Conservation (phyloP, 2,888 invertebrate species). For the Deladenus siricidicola region DNA sequence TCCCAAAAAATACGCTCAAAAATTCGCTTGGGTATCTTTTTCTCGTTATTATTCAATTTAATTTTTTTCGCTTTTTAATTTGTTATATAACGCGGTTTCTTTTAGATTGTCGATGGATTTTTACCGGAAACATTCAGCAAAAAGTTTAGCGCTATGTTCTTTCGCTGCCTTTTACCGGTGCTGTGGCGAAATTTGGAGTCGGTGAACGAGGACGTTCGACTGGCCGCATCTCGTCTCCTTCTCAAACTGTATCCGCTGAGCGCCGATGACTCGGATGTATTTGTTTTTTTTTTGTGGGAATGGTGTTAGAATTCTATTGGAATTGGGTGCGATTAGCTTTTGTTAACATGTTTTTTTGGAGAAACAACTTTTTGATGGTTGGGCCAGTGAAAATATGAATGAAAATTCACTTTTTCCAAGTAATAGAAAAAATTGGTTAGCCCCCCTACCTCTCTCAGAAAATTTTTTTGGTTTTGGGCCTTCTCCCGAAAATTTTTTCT, state of each 20-base stretch:
- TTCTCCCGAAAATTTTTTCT: too few species aligned
- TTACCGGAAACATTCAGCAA: slow-evolving; percentile 12
- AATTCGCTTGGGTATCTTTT: slow-evolving; percentile 10
- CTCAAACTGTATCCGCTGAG: slow-evolving; percentile 15
- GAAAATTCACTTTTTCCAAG: too few species aligned
- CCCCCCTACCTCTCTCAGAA: too few species aligned
- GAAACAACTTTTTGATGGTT: too few species aligned
- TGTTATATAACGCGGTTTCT: slow-evolving; percentile 11
- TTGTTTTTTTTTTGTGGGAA: too few species aligned
- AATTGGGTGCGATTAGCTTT: too few species aligned
- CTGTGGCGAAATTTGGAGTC: slow-evolving; percentile 16
- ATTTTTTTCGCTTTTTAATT: background rate
- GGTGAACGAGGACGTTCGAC: slow-evolving; percentile 16
- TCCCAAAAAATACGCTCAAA: slow-evolving; percentile 5
- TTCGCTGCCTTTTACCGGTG: slow-evolving; percentile 16
- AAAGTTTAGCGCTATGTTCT: slow-evolving; percentile 14
- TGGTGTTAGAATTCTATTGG: too few species aligned
- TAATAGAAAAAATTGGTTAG: too few species aligned
- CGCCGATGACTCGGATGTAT: slow-evolving; percentile 17
- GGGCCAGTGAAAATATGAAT: too few species aligned
- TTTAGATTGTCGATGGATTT: slow-evolving; percentile 15
- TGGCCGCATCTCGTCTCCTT: slow-evolving; percentile 11
- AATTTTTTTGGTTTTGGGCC: too few species aligned
- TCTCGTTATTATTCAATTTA: background rate
- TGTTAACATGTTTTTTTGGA: too few species aligned